These are phyloP conservation scores for Aphidoletes aphidimyza DNA, from an alignment of 2,888 invertebrate genomes.

Conservation along the genomic window DNA sequence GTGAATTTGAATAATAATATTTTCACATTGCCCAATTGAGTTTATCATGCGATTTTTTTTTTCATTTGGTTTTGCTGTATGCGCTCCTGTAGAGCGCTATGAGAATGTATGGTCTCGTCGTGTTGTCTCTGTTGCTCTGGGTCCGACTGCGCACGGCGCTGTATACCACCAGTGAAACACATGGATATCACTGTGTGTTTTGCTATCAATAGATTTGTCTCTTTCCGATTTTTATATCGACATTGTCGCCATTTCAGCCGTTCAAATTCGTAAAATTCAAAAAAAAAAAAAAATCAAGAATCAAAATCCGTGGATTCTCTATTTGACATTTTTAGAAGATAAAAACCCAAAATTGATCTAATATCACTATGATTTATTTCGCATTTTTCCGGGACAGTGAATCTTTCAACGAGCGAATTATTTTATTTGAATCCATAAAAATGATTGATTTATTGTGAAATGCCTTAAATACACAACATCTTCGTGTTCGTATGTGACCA, in stretches of 20 bases:
- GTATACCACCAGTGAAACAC: background rate
- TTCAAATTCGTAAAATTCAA: background rate
- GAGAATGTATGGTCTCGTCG: too few species aligned
- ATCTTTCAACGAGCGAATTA: too few species aligned
- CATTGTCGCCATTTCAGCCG: background rate
- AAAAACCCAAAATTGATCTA: too few species aligned
- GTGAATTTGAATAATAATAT: background rate
- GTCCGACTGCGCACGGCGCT: background rate
- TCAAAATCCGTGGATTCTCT: too few species aligned
- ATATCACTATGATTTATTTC: too few species aligned
- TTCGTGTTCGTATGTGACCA: background rate
- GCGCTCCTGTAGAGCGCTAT: background rate
- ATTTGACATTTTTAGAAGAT: too few species aligned
- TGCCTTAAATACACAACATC: background rate
- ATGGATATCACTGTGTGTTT: slow-evolving; percentile 3
- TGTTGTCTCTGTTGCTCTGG: too few species aligned
- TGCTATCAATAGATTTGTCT: slow-evolving; percentile 37
- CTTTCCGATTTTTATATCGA: slow-evolving; percentile 5
- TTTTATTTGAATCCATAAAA: background rate
- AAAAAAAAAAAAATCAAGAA: background rate
- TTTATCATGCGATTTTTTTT: background rate
- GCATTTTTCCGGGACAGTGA: too few species aligned
- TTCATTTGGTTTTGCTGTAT: background rate
- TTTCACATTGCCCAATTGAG: background rate
- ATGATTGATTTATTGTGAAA: background rate